phyloP scores from a whole-genome alignment of 1,140 invertebrate species.

The Vanessa atalanta region DNA sequence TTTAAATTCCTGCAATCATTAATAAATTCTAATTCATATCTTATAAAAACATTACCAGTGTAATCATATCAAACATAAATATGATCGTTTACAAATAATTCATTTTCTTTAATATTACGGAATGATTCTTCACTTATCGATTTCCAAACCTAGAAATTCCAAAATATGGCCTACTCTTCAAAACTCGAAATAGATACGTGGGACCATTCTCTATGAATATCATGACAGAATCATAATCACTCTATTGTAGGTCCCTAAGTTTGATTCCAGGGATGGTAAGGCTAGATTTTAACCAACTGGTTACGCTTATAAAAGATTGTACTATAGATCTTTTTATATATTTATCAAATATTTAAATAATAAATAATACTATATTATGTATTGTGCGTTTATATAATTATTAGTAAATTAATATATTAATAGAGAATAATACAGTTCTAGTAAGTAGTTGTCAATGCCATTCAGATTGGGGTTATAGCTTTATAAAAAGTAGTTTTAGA shows the following conservation, averaged over 20 bases:
- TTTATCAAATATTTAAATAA: constrained; percentile 65
- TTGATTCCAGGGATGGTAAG: constrained; percentile 65
- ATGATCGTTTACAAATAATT: too few relatives aligned
- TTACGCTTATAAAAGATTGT: constrained; percentile 77
- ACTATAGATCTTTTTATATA: constrained; percentile 76
- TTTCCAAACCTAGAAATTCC: neutral
- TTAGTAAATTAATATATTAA: constrained; percentile 19
- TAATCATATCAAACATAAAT: constrained; percentile 4
- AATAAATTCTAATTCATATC: neutral
- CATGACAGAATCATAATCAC: constrained; percentile 72
- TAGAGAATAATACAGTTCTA: constrained; percentile 41
- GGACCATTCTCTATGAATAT: constrained; percentile 76
- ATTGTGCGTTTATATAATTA: constrained; percentile 69
- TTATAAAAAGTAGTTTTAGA: constrained; percentile 73
- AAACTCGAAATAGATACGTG: constrained; percentile 63
- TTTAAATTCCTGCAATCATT: neutral
- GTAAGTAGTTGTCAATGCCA: constrained; percentile 55
- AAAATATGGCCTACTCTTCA: constrained; percentile 54
- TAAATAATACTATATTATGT: constrained; percentile 63
- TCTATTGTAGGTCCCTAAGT: constrained; percentile 63
- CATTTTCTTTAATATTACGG: too few relatives aligned
- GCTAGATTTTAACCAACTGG: constrained; percentile 69
- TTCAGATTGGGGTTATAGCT: constrained; percentile 80
- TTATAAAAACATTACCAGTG: neutral
- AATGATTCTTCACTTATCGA: neutral